Evolutionary conservation across 2,888 invertebrate genomes (phyloP).

Genomic region (Eledona agricola): DNA sequence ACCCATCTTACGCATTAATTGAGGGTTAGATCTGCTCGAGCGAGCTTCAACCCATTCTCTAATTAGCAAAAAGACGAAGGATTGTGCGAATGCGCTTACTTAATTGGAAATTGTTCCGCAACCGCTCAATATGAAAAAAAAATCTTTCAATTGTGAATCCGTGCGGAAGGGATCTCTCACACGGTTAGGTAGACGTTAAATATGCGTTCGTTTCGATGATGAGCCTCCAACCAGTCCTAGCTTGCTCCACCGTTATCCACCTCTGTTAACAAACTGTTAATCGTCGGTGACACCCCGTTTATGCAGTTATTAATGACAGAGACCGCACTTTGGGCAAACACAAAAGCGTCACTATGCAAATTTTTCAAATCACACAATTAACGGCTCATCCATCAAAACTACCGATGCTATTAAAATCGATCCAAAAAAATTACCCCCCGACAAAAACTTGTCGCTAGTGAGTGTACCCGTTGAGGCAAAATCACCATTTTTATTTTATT

Average conservation of each 20-base stretch:
- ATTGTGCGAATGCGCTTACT: constrained; percentile 60
- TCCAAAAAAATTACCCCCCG: constrained; percentile 10
- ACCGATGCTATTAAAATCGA: constrained; percentile 28
- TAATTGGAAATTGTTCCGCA: constrained; percentile 60
- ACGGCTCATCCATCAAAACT: constrained; percentile 37
- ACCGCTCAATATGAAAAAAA: constrained; percentile 48
- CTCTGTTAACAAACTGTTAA: constrained; percentile 57
- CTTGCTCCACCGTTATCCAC: constrained; percentile 32
- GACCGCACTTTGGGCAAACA: constrained; percentile 30
- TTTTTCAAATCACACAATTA: constrained; percentile 35
- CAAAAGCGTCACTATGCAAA: constrained; percentile 36
- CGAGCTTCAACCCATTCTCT: constrained; percentile 55
- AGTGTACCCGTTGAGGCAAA: too few species aligned
- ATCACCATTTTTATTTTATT: too few species aligned
- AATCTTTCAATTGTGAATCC: constrained; percentile 52
- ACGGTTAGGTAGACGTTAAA: constrained; percentile 48
- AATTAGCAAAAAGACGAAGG: constrained; percentile 58
- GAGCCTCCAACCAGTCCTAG: constrained; percentile 29
- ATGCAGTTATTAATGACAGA: constrained; percentile 56
- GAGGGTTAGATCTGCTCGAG: constrained; percentile 56
- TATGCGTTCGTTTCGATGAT: constrained; percentile 42
- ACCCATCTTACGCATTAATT: constrained; percentile 54
- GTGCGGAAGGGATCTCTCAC: constrained; percentile 51
- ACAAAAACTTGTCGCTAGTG: too few species aligned
- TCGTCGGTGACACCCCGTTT: constrained; percentile 57